These are phyloP conservation scores for Okapia johnstoni DNA, from an alignment of 2,113 vertebrate species.

Conservation along the genomic window DNA sequence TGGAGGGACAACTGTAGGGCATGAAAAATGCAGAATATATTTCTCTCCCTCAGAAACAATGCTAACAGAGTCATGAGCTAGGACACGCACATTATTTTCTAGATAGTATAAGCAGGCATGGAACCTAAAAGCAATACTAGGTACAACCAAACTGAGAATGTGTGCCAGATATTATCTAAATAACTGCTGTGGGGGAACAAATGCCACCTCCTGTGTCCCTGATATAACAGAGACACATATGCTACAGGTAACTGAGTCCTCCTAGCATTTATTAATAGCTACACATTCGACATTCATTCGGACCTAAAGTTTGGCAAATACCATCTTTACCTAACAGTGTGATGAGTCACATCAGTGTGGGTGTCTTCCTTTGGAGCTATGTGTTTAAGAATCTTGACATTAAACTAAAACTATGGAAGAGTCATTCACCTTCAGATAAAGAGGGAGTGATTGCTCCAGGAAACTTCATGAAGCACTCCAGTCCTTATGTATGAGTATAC, in stretches of 20 bases:
- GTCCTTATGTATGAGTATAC: neutral
- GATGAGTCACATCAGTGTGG: neutral
- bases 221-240: constrained; percentile 11
- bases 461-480: neutral
- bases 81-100: neutral
- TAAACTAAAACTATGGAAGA: neutral
- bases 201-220: neutral
- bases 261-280: neutral
- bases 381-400: neutral
- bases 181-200: constrained; percentile 29
- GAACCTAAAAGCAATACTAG: constrained; percentile 41
- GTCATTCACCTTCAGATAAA: neutral
- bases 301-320: neutral
- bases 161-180: constrained; percentile 47
- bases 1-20: neutral
- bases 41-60: neutral
- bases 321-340: neutral
- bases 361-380: neutral
- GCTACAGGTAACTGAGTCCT: neutral
- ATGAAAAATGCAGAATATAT: neutral
- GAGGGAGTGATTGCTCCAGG: neutral
- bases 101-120: constrained; percentile 20
- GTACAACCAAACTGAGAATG: constrained; percentile 40
- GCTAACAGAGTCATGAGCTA: neutral
- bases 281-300: neutral